These are phyloP conservation scores for Stegodyphus mimosarum DNA, from an alignment of 1,140 invertebrate species.

Conservation along the genomic window DNA sequence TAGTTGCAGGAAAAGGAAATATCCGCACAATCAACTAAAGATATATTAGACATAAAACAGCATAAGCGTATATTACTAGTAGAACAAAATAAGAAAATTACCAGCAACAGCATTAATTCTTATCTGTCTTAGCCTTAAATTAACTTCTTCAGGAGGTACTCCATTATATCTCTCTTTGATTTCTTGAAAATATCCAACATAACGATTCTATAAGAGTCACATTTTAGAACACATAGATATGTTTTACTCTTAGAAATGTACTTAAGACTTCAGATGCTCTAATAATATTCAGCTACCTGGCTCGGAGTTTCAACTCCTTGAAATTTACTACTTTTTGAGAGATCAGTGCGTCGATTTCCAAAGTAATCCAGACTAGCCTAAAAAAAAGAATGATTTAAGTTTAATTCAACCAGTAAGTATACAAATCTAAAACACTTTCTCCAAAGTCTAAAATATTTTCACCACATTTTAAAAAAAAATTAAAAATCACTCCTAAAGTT, in stretches of 20 bases:
- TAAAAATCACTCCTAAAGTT: too few species aligned
- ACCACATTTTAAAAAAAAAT: too few species aligned
- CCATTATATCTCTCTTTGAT: slow-evolving; percentile 68
- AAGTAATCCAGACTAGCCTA: slow-evolving; percentile 72
- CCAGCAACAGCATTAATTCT: slow-evolving; percentile 68
- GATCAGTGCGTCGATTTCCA: slow-evolving; percentile 72
- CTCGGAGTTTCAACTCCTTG: slow-evolving; percentile 74
- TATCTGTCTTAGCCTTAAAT: slow-evolving; percentile 67
- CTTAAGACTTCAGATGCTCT: background rate
- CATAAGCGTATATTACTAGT: too few species aligned
- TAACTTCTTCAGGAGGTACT: slow-evolving; percentile 67
- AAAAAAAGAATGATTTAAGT: background rate
- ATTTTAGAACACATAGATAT: background rate
- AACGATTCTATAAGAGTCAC: slow-evolving; percentile 69
- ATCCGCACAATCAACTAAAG: too few species aligned
- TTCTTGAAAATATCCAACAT: slow-evolving; percentile 72
- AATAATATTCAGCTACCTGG: slow-evolving; percentile 65
- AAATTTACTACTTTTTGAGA: slow-evolving; percentile 70
- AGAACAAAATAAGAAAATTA: slow-evolving; percentile 60
- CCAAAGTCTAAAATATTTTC: too few species aligned
- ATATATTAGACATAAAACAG: too few species aligned
- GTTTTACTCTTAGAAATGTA: background rate
- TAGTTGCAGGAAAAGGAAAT: too few species aligned
- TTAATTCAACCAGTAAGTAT: background rate
- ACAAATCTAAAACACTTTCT: background rate